These are phyloP conservation scores for Thripadectes ignobilis DNA, from an alignment of 2,797 vertebrate species.

Conservation along the genomic window DNA sequence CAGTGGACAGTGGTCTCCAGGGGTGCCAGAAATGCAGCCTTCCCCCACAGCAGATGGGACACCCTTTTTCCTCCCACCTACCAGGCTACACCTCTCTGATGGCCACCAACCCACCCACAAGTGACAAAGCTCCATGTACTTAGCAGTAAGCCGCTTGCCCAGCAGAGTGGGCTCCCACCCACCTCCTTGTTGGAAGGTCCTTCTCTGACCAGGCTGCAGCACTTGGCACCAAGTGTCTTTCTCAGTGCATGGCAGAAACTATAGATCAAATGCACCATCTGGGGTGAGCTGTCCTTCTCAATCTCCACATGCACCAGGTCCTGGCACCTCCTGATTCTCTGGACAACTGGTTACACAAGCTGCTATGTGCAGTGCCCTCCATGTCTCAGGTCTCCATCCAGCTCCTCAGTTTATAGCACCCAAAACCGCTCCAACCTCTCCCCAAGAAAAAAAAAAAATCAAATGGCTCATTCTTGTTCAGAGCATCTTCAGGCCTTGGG, in stretches of 20 bases:
- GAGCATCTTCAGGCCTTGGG: not conserved
- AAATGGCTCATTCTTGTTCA: not conserved
- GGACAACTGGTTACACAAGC: not conserved
- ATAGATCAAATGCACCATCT: not conserved
- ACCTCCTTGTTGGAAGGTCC: not conserved
- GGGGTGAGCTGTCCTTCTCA: not conserved
- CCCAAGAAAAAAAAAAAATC: not conserved
- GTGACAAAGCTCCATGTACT: fast-evolving
- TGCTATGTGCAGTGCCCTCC: fast-evolving
- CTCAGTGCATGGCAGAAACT: not conserved
- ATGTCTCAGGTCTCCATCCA: not conserved
- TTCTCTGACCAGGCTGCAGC: not conserved
- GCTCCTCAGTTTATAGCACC: not conserved
- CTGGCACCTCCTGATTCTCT: not conserved
- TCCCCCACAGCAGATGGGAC: not conserved
- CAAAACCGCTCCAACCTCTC: not conserved
- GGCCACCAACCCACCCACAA: not conserved
- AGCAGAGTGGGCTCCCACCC: not conserved
- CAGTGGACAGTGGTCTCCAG: not conserved
- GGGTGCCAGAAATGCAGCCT: not conserved
- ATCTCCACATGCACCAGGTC: too few relatives aligned
- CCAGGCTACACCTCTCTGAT: not conserved
- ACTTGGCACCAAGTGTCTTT: not conserved
- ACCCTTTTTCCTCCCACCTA: not conserved
- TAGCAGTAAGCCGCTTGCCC: not conserved